Evolutionary conservation across 2,113 vertebrate genomes (phyloP).

Genomic region (Heterotilapia buettikoferi): DNA sequence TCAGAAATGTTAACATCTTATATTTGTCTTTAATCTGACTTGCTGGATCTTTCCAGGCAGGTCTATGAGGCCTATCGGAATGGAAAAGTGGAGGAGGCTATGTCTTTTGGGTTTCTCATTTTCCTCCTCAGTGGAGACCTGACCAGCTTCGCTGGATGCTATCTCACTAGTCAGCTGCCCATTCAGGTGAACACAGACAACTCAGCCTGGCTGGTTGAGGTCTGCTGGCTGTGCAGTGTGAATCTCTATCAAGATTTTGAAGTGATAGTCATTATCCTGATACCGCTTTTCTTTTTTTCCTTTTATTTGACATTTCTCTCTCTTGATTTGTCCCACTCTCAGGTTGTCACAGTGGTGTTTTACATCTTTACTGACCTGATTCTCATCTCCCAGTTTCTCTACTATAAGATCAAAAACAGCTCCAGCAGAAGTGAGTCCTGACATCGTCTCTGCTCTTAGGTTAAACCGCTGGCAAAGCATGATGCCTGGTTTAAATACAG

Average conservation of each 20-base stretch:
- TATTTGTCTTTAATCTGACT: neutral
- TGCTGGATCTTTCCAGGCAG: constrained; percentile 25
- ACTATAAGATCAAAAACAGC: constrained; percentile 71
- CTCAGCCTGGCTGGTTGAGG: neutral
- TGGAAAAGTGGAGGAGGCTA: constrained; percentile 65
- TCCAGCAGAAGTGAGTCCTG: constrained; percentile 57
- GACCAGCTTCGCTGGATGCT: constrained; percentile 65
- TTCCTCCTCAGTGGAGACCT: constrained; percentile 68
- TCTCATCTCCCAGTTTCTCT: constrained; percentile 66
- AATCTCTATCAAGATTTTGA: neutral
- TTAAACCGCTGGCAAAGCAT: neutral
- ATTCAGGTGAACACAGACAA: constrained; percentile 56
- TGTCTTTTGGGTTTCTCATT: constrained; percentile 71
- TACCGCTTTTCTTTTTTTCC: neutral
- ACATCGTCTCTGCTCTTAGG: neutral
- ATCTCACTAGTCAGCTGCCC: constrained; percentile 67
- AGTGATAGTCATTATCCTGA: neutral
- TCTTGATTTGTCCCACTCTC: neutral
- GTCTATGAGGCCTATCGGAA: constrained; percentile 60
- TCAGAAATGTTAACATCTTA: neutral
- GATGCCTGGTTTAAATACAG: neutral
- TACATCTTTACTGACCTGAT: constrained; percentile 64
- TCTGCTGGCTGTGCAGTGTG: neutral
- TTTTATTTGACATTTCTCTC: neutral
- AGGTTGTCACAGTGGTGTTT: constrained; percentile 67